These are phyloP conservation scores for Pycnomerus fuliginosus DNA, from an alignment of 2,888 invertebrate species.

Conservation along the genomic window DNA sequence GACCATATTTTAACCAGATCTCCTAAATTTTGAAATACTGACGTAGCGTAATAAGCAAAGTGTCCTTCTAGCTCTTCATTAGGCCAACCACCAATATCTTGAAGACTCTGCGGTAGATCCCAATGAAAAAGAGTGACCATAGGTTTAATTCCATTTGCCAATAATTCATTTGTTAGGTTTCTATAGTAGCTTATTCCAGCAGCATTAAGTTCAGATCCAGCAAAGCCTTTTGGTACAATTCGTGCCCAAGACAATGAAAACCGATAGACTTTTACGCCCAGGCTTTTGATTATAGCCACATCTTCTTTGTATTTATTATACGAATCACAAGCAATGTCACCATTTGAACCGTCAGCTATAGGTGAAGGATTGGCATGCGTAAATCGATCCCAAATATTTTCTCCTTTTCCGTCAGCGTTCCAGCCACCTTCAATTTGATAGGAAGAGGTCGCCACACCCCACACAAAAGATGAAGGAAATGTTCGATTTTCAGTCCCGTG, in stretches of 20 bases:
- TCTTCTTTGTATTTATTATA: constrained; percentile 67
- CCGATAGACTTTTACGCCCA: constrained; percentile 66
- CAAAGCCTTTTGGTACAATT: constrained; percentile 68
- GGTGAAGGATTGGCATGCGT: constrained; percentile 54
- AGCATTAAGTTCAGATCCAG: constrained; percentile 64
- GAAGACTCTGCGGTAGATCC: constrained; percentile 58
- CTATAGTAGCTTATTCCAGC: constrained; percentile 60
- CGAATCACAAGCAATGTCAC: constrained; percentile 68
- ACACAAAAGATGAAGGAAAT: constrained; percentile 33
- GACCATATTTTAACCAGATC: constrained; percentile 52
- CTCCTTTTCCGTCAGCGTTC: constrained; percentile 40
- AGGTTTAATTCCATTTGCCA: constrained; percentile 57
- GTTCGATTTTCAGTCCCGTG: constrained; percentile 37
- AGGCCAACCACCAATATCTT: constrained; percentile 37
- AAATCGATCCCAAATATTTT: constrained; percentile 30
- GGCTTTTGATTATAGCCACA: constrained; percentile 61
- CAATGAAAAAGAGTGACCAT: constrained; percentile 57
- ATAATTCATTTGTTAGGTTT: constrained; percentile 45
- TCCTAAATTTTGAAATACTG: constrained; percentile 43
- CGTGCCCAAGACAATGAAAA: constrained; percentile 78
- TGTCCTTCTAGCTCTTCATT: constrained; percentile 55
- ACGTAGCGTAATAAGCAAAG: constrained; percentile 57
- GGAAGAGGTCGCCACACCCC: constrained; percentile 36
- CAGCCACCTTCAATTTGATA: constrained; percentile 50
- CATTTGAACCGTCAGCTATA: constrained; percentile 59